Base-by-base conservation (phyloP, 2,888 invertebrate genomes). In the Meiosimyza platycephala region DNA sequence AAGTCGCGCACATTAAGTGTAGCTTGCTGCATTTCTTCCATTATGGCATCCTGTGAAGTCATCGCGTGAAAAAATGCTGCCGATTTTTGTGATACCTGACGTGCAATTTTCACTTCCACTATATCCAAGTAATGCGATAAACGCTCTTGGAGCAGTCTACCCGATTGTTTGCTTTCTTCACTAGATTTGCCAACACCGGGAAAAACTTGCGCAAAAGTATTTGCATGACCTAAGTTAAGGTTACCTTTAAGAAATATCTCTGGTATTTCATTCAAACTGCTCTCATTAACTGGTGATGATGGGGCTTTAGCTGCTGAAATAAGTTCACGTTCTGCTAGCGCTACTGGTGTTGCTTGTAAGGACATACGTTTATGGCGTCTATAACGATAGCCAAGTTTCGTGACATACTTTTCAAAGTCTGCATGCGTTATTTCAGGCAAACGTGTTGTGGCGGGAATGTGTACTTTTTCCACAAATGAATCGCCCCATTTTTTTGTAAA, bases 401-500 rank as follows among this genome's bases (percentile, higher is more conserved):
- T 92, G 78, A 97, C 89, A 86, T 98, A 99, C 48, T 90, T 89
- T 79, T 96, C 94, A 88, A 99, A 98, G 87, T 97, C 95, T 60
- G 91, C 90, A 84, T 92, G 90, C 16, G 91, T 92, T 74, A 98
- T 93, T 81, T 95, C 93, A 55, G 95, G 95, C 79, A 98, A 88
- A 85, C 94, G 92, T 1, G 93, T 92, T 80, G 95, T 94, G 78
- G 93, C 91, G 54, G 92, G 90, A 80, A 97, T 91, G 62, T 92
- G 91, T 40, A 90, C 89, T 81, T 94, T 93, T 76, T 97, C 97
- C 22, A 96, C 91, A 88, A 99, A 99, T 74, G 92, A 90, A 82
- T 98, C 98, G 60, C 99, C 99, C 99, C 99, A 99, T 75, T 97
- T 97, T 86, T 96, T 96, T 0, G 97, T 97, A 83, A 99, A 97